Conservation (phyloP, 2,113 vertebrate species). For the Melanerpes formicivorus region DNA sequence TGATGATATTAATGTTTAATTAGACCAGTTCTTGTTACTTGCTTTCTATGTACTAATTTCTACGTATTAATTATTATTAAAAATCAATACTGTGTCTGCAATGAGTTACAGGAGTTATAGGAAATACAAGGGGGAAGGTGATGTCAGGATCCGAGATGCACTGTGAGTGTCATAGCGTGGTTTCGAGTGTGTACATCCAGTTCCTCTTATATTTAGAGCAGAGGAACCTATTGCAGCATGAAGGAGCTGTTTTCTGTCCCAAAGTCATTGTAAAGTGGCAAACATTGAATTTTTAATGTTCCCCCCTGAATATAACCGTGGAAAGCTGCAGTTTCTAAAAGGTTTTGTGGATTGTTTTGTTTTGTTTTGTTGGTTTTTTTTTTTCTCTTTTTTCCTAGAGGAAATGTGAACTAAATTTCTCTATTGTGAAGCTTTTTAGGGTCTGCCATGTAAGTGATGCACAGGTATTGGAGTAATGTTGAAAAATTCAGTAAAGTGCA, state of each 20-base stretch:
- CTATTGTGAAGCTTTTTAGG: not conserved
- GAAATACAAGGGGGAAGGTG: not conserved
- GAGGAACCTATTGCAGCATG: not conserved
- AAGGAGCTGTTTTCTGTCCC: slow-evolving; percentile 44
- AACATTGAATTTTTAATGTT: slow-evolving; percentile 64
- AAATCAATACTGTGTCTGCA: slow-evolving; percentile 5
- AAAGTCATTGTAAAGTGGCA: slow-evolving; percentile 33
- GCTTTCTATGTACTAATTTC: slow-evolving; percentile 8
- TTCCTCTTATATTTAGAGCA: not conserved
- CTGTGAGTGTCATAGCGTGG: not conserved
- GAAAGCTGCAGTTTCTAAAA: slow-evolving; percentile 38
- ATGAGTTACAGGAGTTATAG: not conserved
- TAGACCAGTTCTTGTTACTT: slow-evolving; percentile 14
- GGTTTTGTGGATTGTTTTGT: slow-evolving; percentile 30
- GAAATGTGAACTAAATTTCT: slow-evolving; percentile 11
- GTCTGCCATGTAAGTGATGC: not conserved
- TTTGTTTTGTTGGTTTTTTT: not conserved
- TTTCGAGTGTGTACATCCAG: not conserved
- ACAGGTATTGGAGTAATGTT: not conserved
- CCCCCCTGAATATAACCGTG: slow-evolving; percentile 1
- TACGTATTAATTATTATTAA: slow-evolving; percentile 18
- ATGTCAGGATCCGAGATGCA: not conserved
- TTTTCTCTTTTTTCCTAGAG: not conserved
- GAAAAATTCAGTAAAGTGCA: not conserved
- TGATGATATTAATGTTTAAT: slow-evolving; percentile 50